These are phyloP conservation scores for Phorcus lineatus DNA, from an alignment of 2,888 invertebrate species.

Conservation along the genomic window DNA sequence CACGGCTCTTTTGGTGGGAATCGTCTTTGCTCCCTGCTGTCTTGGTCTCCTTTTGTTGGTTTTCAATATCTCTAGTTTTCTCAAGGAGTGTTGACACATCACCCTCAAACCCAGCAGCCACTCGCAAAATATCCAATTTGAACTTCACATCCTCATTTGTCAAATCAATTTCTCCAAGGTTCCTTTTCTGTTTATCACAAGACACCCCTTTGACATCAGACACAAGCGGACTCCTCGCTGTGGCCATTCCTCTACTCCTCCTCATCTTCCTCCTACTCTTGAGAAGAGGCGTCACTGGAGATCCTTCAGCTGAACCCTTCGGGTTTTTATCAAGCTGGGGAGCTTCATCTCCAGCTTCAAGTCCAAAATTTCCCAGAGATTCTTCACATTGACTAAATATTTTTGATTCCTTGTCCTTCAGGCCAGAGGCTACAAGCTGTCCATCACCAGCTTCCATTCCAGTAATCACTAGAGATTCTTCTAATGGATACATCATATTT, in stretches of 20 bases:
- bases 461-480: too few relatives aligned
- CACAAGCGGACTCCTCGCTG: neutral
- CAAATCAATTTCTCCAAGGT: neutral
- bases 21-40: too few relatives aligned
- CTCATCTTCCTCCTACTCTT: neutral
- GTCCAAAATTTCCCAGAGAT: too few relatives aligned
- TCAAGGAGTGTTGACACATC: neutral
- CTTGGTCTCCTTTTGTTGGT: too few relatives aligned
- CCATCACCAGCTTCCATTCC: too few relatives aligned
- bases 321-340: neutral
- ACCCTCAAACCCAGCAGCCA: neutral
- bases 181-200: neutral
- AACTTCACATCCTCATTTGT: neutral
- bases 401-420: too few relatives aligned
- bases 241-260: neutral
- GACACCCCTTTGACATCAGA: neutral
- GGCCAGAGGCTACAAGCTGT: too few relatives aligned
- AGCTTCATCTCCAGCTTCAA: too few relatives aligned
- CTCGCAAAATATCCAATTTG: neutral
- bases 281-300: neutral
- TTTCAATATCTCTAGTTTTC: too few relatives aligned
- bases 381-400: neutral
- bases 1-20: neutral
- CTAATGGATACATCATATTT: neutral
- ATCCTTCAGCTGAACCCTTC: neutral